Base-by-base conservation (phyloP, 1,140 invertebrate species). In the Harpegnathos saltator region DNA sequence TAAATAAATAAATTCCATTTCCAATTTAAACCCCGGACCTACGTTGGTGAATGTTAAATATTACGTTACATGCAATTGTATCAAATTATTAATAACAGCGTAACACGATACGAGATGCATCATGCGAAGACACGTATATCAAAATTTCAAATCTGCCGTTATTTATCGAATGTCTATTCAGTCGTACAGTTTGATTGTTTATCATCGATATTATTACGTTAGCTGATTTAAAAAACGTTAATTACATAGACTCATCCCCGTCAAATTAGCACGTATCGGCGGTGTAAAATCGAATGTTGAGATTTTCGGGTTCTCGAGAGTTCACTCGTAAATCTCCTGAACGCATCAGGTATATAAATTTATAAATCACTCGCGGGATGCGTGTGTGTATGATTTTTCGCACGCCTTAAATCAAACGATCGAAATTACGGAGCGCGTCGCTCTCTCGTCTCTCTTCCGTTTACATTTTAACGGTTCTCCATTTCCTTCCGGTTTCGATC, bases 381-480 rank as follows among this genome's bases (percentile, higher is more conserved):
- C n/a, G n/a, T n/a, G 17, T 54, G n/a, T 5, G n/a, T 15, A 62
- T 63, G 11, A 56, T 22, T 19, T 19, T 19, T 56, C 54, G n/a
- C n/a, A 38, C 19, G 14, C 58, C 15, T 29, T 12, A 19, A 71
- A 58, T 80, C 50, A 68, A 69, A 69, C 68, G 75, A 68, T 78
- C 54, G n/a, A 19, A 75, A 75, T 82, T 74, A 63, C 29, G 48
- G 50, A 38, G n/a, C 38, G 17, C 19, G 24, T 12, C 63, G 65
- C 61, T 87, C 61, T 87, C 58, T 12, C 54, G 54, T n/a, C 58
- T 50, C 82, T 65, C 77, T 83, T 85, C 86, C 87, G 86, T 89
- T 89, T 88, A 85, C 80, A 89, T 88, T 85, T 89, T 89, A 89
- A 89, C 87, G 87, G 87, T 89, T 88, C 83, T 88, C 52, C 69